Evolutionary conservation across 1,140 invertebrate genomes (phyloP).

Genomic region (Sitodiplosis mosellana): DNA sequence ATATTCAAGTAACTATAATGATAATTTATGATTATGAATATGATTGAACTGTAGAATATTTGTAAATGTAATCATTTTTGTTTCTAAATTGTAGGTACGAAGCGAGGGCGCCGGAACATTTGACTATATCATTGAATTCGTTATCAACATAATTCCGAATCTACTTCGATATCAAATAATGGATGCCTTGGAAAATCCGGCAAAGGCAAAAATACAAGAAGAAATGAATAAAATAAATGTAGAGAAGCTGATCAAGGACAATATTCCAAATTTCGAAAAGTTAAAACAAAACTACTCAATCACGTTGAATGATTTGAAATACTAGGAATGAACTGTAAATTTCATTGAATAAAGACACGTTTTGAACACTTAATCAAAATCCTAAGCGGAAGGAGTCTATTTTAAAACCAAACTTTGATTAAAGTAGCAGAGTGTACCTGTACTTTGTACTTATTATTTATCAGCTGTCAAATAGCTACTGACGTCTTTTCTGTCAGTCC

Average conservation of each 20-base stretch:
- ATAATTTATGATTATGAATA: too few relatives aligned
- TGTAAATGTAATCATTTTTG: background rate
- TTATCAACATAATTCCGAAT: conserved; percentile 62
- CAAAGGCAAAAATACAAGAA: conserved; percentile 45
- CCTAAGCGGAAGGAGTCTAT: too few relatives aligned
- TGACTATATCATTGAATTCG: conserved; percentile 61
- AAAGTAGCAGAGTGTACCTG: too few relatives aligned
- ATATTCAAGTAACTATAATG: conserved; percentile 57
- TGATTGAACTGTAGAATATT: too few relatives aligned
- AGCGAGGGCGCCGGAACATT: conserved; percentile 59
- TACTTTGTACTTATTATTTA: too few relatives aligned
- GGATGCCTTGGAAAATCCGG: conserved; percentile 55
- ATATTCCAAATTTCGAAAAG: conserved; percentile 41
- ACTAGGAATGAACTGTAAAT: background rate
- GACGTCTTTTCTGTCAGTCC: too few relatives aligned
- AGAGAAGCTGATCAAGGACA: conserved; percentile 46
- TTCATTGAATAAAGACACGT: background rate
- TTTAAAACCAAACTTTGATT: too few relatives aligned
- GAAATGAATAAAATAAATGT: conserved; percentile 47
- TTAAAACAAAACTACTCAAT: conserved; percentile 16
- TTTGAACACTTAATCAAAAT: too few relatives aligned
- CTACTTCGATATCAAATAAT: conserved; percentile 66
- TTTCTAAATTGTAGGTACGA: conserved; percentile 13
- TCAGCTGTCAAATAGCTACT: too few relatives aligned
- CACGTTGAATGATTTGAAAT: too few relatives aligned